Evolutionary conservation across 2,797 vertebrate species (phyloP), one percentile per base, ranked within the genome.

Genomic region (Esox masquinongy): DNA sequence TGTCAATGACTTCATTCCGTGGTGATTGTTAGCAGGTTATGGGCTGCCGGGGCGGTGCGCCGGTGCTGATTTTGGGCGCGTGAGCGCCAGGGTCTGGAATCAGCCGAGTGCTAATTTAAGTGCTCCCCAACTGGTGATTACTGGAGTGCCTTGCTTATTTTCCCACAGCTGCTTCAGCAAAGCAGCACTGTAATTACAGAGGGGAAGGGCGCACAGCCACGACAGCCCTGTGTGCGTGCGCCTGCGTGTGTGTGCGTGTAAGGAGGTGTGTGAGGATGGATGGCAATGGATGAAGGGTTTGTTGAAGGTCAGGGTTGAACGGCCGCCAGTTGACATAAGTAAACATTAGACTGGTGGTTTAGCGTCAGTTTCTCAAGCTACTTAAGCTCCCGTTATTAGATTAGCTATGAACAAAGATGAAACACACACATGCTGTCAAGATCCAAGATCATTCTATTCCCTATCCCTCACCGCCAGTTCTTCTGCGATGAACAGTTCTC

Each of bases 41-140:
- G 83, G 80, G 81, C 80, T 84, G 88, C 79, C 74, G 76, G 76
- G 72, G 84, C 88, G 90, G 84, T 87, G 19, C 34, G 80, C 84
- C 83, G 50, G 56, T 76, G 80, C 84, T 91, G 88, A 90, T 92
- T 91, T 67, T 74, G 85, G 87, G 82, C 87, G 82, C 88, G 84
- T 91, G 89, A 90, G 85, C 77, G 75, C 90, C 87, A 82, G 85
- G 87, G 88, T 87, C 72, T 64, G 82, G 87, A 87, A 90, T 80
- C 88, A 88, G 89, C 86, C 76, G 75, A 87, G 82, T 88, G 88
- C 90, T 95, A 92, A 94, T 94, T 94, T 94, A 94, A 94, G 91
- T 90, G 87, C 88, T 93, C 92, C 91, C 89, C 86, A 92, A 93
- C 93, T 91, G 88, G 90, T 94, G 91, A 93, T 94, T 94, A 94